Conservation (phyloP, 2,113 vertebrate genomes). For the Diglossa brunneiventris region DNA sequence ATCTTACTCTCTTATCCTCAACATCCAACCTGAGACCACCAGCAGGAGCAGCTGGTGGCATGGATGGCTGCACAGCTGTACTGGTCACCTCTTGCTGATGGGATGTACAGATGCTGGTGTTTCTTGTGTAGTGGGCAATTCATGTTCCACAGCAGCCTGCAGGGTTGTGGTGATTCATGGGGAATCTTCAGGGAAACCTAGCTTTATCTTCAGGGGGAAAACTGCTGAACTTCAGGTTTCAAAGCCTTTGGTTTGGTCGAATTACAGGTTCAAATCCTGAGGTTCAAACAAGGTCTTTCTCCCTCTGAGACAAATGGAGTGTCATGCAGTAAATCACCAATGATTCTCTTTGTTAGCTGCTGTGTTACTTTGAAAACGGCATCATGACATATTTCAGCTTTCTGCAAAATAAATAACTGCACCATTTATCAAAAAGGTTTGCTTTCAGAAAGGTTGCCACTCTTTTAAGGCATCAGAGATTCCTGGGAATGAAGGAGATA, state of each 20-base stretch:
- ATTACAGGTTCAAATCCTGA: conserved; percentile 33
- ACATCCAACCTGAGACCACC: not conserved
- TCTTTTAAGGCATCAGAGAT: not conserved
- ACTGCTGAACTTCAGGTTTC: conserved; percentile 31
- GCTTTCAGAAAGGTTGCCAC: not conserved
- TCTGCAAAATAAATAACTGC: conserved; percentile 44
- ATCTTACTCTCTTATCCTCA: not conserved
- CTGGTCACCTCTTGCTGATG: not conserved
- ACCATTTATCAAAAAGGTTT: conserved; percentile 36
- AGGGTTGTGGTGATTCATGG: not conserved
- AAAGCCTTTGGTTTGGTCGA: conserved; percentile 20
- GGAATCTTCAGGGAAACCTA: not conserved
- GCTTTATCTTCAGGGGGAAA: conserved; percentile 29
- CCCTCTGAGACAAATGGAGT: conserved; percentile 28
- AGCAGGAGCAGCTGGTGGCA: not conserved
- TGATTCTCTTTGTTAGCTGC: conserved; percentile 36
- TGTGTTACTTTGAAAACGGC: conserved; percentile 11
- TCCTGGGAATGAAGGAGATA: not conserved
- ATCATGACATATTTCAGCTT: conserved; percentile 3
- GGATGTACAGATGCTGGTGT: not conserved
- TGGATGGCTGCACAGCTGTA: fast-evolving
- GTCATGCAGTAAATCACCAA: not conserved
- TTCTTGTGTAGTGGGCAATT: not conserved
- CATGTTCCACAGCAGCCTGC: not conserved
- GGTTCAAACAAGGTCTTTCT: conserved; percentile 43